Evolutionary conservation across 2,797 vertebrate genomes (phyloP).

Genomic region (Vireo griseus): DNA sequence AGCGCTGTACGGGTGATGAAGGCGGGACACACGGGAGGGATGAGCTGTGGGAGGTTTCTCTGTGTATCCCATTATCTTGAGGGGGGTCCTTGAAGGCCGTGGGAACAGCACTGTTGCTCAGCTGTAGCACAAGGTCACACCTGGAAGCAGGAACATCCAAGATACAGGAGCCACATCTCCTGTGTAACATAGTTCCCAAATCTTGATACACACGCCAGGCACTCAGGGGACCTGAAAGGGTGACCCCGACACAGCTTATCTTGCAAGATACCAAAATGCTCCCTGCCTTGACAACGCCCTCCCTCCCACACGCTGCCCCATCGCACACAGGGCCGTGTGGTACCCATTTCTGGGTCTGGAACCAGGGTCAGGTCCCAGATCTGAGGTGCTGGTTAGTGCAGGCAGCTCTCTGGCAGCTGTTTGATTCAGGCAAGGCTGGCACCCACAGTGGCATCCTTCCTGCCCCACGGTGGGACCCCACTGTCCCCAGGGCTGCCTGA

Average conservation of each 20-base stretch:
- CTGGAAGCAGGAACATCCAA: background rate
- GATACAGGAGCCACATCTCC: background rate
- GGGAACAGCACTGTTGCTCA: background rate
- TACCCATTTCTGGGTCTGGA: background rate
- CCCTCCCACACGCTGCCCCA: background rate
- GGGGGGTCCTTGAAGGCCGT: background rate
- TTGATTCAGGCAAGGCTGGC: background rate
- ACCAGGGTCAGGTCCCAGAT: fast-evolving
- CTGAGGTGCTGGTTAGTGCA: background rate
- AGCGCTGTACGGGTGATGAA: fast-evolving
- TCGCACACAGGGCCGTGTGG: fast-evolving
- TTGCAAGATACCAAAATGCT: background rate
- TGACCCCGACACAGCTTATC: background rate
- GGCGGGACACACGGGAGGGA: background rate
- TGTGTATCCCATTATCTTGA: fast-evolving
- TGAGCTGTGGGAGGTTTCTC: fast-evolving
- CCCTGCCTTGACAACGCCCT: background rate
- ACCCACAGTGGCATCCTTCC: background rate
- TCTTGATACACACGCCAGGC: background rate
- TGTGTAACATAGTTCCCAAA: fast-evolving
- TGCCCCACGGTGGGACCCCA: fast-evolving
- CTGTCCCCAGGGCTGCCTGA: background rate
- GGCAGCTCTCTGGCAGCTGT: background rate
- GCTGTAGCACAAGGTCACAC: background rate
- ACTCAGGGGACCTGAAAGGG: fast-evolving